Evolutionary conservation across 2,113 vertebrate species (phyloP).

Genomic region (Onychorhynchus coronatus): DNA sequence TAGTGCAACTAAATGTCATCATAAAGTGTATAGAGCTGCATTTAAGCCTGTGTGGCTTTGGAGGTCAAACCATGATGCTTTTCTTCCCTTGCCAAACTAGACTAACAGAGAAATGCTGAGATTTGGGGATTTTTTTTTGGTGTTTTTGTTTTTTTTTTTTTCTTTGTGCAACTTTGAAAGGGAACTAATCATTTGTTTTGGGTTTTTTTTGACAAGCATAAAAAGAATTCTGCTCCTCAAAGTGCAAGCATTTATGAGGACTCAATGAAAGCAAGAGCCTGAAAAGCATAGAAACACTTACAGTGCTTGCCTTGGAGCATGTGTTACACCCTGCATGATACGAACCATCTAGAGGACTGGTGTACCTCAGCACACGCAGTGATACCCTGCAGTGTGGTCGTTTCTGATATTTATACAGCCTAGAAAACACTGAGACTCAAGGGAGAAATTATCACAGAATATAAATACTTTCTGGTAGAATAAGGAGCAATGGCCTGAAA

Average conservation of each 20-base stretch:
- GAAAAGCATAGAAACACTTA: background rate
- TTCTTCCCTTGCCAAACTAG: background rate
- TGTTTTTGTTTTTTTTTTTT: background rate
- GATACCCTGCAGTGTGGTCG: constrained; percentile 32
- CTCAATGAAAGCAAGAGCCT: background rate
- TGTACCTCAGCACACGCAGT: background rate
- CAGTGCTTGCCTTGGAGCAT: constrained; percentile 39
- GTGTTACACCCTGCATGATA: constrained; percentile 32
- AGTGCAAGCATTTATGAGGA: background rate
- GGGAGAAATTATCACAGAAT: constrained; percentile 52
- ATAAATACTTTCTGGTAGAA: constrained; percentile 65
- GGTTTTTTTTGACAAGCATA: background rate
- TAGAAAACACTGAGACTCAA: constrained; percentile 45
- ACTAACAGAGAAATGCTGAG: background rate
- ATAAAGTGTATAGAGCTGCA: background rate
- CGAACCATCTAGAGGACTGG: background rate
- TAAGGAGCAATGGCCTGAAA: constrained; percentile 69
- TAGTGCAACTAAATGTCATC: background rate
- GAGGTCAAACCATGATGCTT: background rate
- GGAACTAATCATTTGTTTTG: background rate
- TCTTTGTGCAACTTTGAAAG: background rate
- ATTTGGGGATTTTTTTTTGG: background rate
- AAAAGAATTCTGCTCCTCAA: background rate
- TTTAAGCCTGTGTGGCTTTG: background rate
- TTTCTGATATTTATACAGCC: constrained; percentile 43